Percentiles rank a stretch among this genome's conserved stretches.
Evolutionary conservation across 2,113 vertebrate species (phyloP).

Genomic region (Heterochromis multidens): DNA sequence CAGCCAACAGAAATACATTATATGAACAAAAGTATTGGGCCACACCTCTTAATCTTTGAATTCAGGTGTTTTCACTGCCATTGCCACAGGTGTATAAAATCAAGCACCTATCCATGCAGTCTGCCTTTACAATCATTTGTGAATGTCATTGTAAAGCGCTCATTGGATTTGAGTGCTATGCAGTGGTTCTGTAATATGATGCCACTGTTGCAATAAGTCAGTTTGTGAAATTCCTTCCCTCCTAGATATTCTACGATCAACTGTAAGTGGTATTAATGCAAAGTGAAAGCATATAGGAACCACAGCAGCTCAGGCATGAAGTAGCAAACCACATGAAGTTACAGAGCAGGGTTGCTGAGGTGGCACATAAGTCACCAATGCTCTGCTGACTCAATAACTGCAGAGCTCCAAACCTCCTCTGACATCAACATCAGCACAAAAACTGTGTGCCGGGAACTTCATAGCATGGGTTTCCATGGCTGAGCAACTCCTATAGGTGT

Average conservation of each 20-base stretch:
- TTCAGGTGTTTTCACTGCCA: not conserved
- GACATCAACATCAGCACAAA: not conserved
- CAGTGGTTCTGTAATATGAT: not conserved
- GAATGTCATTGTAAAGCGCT: not conserved
- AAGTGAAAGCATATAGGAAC: too few relatives aligned
- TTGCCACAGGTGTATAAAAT: not conserved
- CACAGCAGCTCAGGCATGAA: too few relatives aligned
- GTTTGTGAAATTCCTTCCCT: too few relatives aligned
- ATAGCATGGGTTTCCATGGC: not conserved
- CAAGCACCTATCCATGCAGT: not conserved
- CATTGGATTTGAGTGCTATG: not conserved
- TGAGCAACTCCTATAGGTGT: not conserved
- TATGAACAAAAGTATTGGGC: not conserved
- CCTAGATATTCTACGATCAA: too few relatives aligned
- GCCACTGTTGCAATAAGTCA: not conserved
- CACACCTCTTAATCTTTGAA: not conserved
- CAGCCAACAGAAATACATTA: not conserved
- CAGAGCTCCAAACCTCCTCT: not conserved
- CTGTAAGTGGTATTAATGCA: too few relatives aligned
- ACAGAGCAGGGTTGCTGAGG: too few relatives aligned
- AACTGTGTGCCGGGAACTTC: not conserved
- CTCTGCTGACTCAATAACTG: not conserved
- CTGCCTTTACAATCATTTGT: not conserved
- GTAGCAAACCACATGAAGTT: too few relatives aligned
- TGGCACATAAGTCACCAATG: not conserved